phyloP scores from a whole-genome alignment of 2,113 vertebrate genomes.

The Channa argus region DNA sequence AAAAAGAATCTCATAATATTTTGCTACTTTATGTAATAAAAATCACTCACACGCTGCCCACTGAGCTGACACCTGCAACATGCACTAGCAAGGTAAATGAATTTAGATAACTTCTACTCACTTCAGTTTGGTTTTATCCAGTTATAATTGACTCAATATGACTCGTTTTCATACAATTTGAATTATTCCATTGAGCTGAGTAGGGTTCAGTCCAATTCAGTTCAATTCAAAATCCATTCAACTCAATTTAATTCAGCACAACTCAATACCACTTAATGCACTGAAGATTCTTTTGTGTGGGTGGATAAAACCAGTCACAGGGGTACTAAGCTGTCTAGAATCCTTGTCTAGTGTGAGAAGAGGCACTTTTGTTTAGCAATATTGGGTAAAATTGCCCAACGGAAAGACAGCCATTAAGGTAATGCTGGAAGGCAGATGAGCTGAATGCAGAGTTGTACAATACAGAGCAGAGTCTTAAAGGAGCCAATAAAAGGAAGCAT shows the following conservation, averaged over 20 bases:
- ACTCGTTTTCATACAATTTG: constrained; percentile 22
- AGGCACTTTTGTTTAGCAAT: constrained; percentile 74
- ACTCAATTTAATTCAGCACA: constrained; percentile 61
- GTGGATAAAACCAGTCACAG: constrained; percentile 71
- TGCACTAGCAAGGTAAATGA: constrained; percentile 18
- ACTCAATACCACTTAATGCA: constrained; percentile 69
- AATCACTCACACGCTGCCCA: not conserved
- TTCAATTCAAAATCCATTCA: constrained; percentile 68
- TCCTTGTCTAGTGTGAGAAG: constrained; percentile 52
- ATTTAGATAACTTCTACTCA: constrained; percentile 29
- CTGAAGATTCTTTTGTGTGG: constrained; percentile 68
- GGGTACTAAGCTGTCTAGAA: constrained; percentile 69
- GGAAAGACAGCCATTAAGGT: constrained; percentile 77
- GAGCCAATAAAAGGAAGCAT: constrained; percentile 75
- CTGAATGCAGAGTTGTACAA: constrained; percentile 61
- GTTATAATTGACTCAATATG: constrained; percentile 16
- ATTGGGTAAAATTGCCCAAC: constrained; percentile 75
- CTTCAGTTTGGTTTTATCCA: constrained; percentile 17
- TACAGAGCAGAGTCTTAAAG: constrained; percentile 62
- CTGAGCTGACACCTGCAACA: constrained; percentile 25
- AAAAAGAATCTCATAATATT: not conserved
- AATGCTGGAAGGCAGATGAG: constrained; percentile 75
- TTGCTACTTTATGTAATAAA: constrained; percentile 17
- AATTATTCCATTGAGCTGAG: constrained; percentile 48
- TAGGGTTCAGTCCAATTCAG: constrained; percentile 44